Percentiles rank a stretch among this genome's conserved stretches.
Conservation (phyloP, 2,797 vertebrate genomes). For the Crenichthys baileyi region DNA sequence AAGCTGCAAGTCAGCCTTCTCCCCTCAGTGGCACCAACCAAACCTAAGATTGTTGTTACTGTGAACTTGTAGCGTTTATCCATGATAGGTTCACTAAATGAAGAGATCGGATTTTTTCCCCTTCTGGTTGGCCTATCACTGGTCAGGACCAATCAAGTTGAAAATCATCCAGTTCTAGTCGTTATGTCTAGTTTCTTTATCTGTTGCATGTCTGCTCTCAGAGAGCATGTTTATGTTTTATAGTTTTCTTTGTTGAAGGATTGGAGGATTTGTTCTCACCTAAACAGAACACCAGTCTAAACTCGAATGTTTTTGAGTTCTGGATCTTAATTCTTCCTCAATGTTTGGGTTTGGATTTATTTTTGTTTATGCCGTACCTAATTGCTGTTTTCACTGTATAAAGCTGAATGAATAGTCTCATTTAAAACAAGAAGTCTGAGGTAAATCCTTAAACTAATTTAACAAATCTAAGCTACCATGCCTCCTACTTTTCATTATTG, state of each 20-base stretch:
- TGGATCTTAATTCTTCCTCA: background rate
- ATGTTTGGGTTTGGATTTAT: background rate
- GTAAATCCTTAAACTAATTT: constrained; percentile 30
- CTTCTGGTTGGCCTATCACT: background rate
- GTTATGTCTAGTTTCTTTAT: constrained; percentile 28
- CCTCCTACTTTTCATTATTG: constrained; percentile 46
- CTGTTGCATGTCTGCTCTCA: constrained; percentile 35
- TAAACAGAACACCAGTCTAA: constrained; percentile 66
- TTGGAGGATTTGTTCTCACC: constrained; percentile 69
- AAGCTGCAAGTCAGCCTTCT: background rate
- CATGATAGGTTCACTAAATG: background rate
- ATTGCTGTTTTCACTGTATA: constrained; percentile 1
- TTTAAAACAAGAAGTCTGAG: constrained; percentile 7
- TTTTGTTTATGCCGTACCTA: background rate
- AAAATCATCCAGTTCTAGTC: background rate
- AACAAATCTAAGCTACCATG: constrained; percentile 31
- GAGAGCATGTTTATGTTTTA: background rate
- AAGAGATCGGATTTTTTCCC: background rate
- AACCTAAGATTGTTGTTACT: background rate
- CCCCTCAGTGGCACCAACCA: background rate
- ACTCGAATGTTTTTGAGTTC: constrained; percentile 20
- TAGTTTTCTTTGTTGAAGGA: constrained; percentile 27
- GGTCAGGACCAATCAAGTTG: background rate
- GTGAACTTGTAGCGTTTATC: background rate
- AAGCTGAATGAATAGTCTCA: constrained; percentile 9